Percentiles rank a stretch among this genome's conserved stretches.
phyloP scores from a whole-genome alignment of 2,113 vertebrate species.

The Leptocoma aspasia region DNA sequence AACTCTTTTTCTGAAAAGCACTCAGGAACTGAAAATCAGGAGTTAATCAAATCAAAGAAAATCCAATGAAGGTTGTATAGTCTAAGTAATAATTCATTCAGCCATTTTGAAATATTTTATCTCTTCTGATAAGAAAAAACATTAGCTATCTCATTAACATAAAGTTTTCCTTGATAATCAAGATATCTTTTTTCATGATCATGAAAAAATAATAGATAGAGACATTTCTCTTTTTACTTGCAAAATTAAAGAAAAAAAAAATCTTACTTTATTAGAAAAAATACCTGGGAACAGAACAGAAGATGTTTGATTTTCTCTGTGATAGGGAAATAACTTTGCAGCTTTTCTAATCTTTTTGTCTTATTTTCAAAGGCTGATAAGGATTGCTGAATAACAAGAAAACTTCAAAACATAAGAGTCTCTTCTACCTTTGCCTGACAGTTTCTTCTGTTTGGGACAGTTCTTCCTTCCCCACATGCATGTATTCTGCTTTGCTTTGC shows the following conservation, averaged over 20 bases:
- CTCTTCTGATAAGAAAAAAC: background rate
- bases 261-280: background rate
- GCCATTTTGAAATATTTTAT: background rate
- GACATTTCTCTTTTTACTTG: background rate
- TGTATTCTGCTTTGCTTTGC: background rate
- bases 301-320: background rate
- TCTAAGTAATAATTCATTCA: background rate
- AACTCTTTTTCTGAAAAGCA: background rate
- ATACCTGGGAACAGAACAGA: background rate
- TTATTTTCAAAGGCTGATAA: background rate
- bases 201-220: background rate
- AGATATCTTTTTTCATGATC: background rate
- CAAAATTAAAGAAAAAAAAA: background rate
- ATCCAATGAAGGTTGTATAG: background rate
- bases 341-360: background rate
- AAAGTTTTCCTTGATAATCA: background rate
- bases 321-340: background rate
- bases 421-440: background rate
- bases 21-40: background rate
- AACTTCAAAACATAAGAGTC: background rate
- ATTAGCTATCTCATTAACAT: background rate
- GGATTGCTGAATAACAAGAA: background rate
- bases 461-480: background rate
- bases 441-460: background rate
- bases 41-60: background rate